Base-by-base conservation (phyloP, 2,113 vertebrate species). In the Colaptes auratus region DNA sequence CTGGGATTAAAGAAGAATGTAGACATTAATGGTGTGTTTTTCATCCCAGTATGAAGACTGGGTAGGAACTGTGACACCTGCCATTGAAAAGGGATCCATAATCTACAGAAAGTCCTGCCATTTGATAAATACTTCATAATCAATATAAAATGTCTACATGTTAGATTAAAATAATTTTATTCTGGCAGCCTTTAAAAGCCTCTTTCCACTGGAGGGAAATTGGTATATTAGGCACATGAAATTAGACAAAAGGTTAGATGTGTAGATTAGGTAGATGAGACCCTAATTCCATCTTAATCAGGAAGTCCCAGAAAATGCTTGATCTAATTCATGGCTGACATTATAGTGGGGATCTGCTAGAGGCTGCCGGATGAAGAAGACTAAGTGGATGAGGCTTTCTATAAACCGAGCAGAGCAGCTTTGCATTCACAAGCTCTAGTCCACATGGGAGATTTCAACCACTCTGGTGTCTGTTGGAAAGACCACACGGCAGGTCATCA, bases 51-150 rank as follows among this genome's bases (percentile, higher is more conserved):
- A 0, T 9, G 55, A 13, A 44, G 12, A 42, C 4, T 21, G 21
- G 3, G 10, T 56, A 18, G 20, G 55, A 77, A 70, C 35, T 0
- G 0, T 3, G 3, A 14, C 18, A 27, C 0, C 15, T 46, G 4
- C 5, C 1, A 0, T 27, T 0, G 0, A 30, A 7, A 33, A 3
- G 2, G 16, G 20, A 55, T 77, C 7, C 28, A 67, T 7, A 31
- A 18, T 4, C 18, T 35, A 27, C 15, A 59, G 18, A 59, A 13
- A 60, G 7, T n/a, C 8, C 35, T 58, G 15, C 4, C 7, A 18
- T 59, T 80, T 63, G 10, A 52, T 42, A 20, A 50, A 55, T 4
- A 53, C 12, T 50, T 69, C 19, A 36, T 6, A 61, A 19, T 60
- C 19, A 30, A 14, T 9, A 61, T 17, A 59, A 87, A 88, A 83